Base-by-base conservation (phyloP, 2,797 vertebrate species). In the Melopsittacus undulatus region DNA sequence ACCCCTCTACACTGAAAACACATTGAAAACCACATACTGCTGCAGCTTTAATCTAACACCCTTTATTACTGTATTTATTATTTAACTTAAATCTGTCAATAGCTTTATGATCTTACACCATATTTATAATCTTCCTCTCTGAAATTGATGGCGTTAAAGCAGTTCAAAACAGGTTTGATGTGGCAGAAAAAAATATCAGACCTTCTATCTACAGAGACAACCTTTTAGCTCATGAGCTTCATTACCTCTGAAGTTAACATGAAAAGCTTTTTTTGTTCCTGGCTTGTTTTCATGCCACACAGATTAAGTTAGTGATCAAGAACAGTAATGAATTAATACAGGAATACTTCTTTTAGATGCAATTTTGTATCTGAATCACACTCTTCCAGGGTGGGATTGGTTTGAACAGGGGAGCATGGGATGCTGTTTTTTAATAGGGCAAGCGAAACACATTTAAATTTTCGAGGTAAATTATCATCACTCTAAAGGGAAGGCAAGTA, bases 51-150 rank as follows among this genome's bases (percentile, higher is more conserved):
- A 62, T 59, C 30, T 86, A 80, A 79, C 57, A 72, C 49, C 36
- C 24, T 89, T 90, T 77, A 34, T 73, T 48, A 68, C 20, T 61
- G 17, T 74, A 76, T 86, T 79, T 82, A 76, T 89, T 94, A 87
- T 83, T 87, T 95, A 92, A 82, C 52, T 89, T 84, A 34, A 87
- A 89, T 83, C 70, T 81, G 64, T 77, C 36, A 83, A 66, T 73
- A 89, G 51, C 14, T 66, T 82, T 95, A 38, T 49, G 36, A 87
- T 90, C 16, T 93, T 59, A 89, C 18, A 66, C 17, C 15, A 57
- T 36, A 72, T 61, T 83, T 89, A 77, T n/a, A 74, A 64, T 38
- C 61, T 74, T 24, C 8, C n/a, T 46, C 1, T 4, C 18, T 64
- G 66, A 91, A 92, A 63, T 92, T 61, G 62, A 0, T 93, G 26